Base-by-base conservation (phyloP, 2,888 invertebrate genomes). In the Orthonevra nobilis region DNA sequence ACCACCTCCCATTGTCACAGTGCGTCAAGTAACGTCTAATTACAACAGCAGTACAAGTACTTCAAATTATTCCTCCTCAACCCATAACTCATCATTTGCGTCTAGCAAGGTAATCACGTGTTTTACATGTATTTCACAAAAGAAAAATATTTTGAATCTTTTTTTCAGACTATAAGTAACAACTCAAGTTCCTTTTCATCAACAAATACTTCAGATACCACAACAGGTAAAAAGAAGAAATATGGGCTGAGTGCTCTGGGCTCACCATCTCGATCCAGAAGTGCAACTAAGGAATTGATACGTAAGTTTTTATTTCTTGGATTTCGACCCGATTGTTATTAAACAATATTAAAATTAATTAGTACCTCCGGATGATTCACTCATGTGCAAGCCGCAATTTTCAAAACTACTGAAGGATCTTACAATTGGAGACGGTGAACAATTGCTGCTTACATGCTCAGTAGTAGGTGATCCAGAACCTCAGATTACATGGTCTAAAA, bases 401-500 rank as follows among this genome's bases (percentile, higher is more conserved):
- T 92, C 94, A 0, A 94, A 94, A 84, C 92, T 93, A 14, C 90
- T 98, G 23, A 91, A 91, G 81, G 93, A 95, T 86, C 86, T 95
- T 50, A 91, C 91, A n/a, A 92, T 97, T 28, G 92, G 92, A 32
- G 98, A 98, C 89, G 98, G 97, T n/a, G 95, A 96, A 79, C 92
- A 94, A 72, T 90, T 97, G 64, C 92, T 94, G 83, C 91, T 98
- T 82, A 93, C 93, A 9, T 96, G 95, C 82, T 92, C 94, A 81
- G 95, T 97, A 52, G 92, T 93, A 82, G 97, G 97, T 9, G 97
- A 97, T 89, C 97, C 98, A 44, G 97, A 96, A 87, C 97, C 98
- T 0, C 93, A 96, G 86, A 93, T 97, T 38, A 92, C 93, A 82
- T 98, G 97, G 97, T 92, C 91, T 85, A 97, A 96, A 90, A 94